Conservation (phyloP, 92 coral and sea anemone genomes). For the Bergia sp. region DNA sequence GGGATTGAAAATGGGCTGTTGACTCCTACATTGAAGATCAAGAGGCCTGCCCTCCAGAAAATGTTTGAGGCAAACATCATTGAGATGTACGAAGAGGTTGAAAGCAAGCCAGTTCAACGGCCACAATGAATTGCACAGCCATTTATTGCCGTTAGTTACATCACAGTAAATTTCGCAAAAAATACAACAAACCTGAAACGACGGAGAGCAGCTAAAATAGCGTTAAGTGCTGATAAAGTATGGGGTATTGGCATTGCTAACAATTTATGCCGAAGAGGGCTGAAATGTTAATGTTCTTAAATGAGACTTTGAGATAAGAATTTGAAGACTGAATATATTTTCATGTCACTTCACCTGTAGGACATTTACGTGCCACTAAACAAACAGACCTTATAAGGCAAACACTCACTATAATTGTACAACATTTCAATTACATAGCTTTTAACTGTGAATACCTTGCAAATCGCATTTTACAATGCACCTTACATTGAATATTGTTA, state of each 20-base stretch:
- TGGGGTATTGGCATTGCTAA: not conserved
- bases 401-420: too few species aligned
- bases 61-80: constrained; percentile 57
- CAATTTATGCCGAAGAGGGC: not conserved
- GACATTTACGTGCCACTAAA: too few species aligned
- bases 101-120: constrained; percentile 7
- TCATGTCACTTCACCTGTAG: too few species aligned
- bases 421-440: too few species aligned
- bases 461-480: too few species aligned
- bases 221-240: not conserved
- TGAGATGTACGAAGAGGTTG: constrained; percentile 68
- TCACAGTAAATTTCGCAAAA: not conserved
- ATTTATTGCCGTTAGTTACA: not conserved
- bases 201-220: not conserved
- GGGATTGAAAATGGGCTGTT: constrained; percentile 81
- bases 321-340: too few species aligned
- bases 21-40: constrained; percentile 84
- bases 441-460: too few species aligned
- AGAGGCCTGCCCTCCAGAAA: constrained; percentile 67
- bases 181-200: not conserved
- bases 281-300: too few species aligned
- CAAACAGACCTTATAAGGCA: too few species aligned
- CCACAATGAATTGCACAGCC: not conserved
- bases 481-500: too few species aligned
- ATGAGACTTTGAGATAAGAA: too few species aligned